These are phyloP conservation scores for Mythimna impura DNA, from an alignment of 2,888 invertebrate genomes.

Conservation along the genomic window DNA sequence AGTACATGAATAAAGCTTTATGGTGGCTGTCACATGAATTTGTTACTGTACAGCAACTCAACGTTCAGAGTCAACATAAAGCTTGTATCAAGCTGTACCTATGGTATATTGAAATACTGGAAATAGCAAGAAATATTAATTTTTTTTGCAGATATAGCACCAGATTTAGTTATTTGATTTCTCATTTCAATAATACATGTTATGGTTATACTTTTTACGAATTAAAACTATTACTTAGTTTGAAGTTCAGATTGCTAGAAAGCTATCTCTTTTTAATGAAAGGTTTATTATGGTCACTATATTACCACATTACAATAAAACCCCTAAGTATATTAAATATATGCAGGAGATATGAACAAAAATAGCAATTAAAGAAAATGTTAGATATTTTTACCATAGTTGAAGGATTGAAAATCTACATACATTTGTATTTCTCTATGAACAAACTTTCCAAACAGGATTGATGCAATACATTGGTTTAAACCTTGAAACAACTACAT, in stretches of 20 bases:
- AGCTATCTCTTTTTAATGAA: background rate
- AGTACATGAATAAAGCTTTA: background rate
- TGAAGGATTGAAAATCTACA: constrained; percentile 12
- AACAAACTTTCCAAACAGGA: background rate
- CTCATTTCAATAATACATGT: background rate
- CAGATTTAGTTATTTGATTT: background rate
- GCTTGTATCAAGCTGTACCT: background rate
- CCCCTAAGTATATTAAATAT: background rate
- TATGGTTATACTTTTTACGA: background rate
- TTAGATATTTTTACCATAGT: constrained; percentile 1
- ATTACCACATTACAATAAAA: background rate
- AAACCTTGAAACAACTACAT: background rate
- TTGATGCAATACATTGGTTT: background rate
- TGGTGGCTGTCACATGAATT: background rate
- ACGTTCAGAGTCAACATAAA: background rate
- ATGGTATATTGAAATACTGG: background rate
- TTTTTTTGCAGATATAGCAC: background rate
- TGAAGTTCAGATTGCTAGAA: background rate
- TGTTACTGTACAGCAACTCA: background rate
- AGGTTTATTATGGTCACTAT: background rate
- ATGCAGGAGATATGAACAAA: constrained; percentile 4
- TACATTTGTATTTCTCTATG: background rate
- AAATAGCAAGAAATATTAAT: background rate
- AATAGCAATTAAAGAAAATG: constrained; percentile 6
- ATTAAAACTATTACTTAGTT: background rate